Conservation (phyloP, 2,113 vertebrate genomes). For the Eclectus roratus region DNA sequence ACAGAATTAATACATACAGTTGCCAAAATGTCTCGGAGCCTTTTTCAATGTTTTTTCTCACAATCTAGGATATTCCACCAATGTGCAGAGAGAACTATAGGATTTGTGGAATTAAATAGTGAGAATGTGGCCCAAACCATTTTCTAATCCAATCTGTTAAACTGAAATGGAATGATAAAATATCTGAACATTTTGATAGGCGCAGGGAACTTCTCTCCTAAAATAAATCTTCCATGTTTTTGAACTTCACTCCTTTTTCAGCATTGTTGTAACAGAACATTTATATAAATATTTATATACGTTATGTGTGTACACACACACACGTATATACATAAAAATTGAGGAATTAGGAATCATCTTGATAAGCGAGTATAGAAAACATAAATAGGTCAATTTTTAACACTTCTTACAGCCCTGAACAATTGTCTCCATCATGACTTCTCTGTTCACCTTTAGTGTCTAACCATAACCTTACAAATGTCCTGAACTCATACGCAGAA, state of each 20-base stretch:
- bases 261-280: neutral
- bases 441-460: neutral
- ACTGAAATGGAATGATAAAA: neutral
- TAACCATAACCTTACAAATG: neutral
- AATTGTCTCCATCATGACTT: neutral
- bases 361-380: neutral
- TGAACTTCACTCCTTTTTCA: neutral
- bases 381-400: neutral
- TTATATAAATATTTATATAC: neutral
- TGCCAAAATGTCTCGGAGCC: neutral
- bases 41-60: neutral
- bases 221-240: neutral
- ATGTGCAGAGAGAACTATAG: neutral
- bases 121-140: neutral
- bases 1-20: neutral
- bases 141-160: neutral
- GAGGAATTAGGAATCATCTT: neutral
- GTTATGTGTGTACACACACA: neutral
- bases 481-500: neutral
- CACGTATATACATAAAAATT: rapidly evolving
- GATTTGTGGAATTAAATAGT: neutral
- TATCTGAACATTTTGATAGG: neutral
- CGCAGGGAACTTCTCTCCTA: neutral
- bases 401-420: neutral
- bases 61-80: neutral